phyloP scores from a whole-genome alignment of 2,797 vertebrate species.

The Brotogeris chrysoptera region DNA sequence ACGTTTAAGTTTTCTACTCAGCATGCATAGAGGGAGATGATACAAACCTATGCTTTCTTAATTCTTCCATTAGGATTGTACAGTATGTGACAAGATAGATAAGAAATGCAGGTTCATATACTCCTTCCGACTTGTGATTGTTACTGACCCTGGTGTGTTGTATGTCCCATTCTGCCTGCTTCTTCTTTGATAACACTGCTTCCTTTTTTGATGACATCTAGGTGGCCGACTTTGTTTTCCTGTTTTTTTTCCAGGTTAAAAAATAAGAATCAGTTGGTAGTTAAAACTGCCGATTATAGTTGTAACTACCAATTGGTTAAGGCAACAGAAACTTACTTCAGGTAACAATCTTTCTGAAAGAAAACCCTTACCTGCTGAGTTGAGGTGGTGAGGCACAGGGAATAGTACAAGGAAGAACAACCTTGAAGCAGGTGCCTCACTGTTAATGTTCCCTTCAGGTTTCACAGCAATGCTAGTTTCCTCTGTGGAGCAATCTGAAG shows the following conservation, averaged over 20 bases:
- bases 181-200: background rate
- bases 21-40: background rate
- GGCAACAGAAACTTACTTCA: background rate
- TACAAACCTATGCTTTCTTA: background rate
- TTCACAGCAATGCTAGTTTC: conserved; percentile 59
- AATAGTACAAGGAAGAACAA: background rate
- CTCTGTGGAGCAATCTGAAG: conserved; percentile 68
- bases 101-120: background rate
- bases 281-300: conserved; percentile 66
- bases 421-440: background rate
- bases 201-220: background rate
- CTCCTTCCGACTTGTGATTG: background rate
- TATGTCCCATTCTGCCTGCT: background rate
- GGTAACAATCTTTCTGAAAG: background rate
- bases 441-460: conserved; percentile 15
- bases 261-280: conserved; percentile 55
- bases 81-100: background rate
- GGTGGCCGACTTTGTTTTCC: background rate
- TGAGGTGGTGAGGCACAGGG: background rate
- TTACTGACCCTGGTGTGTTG: background rate
- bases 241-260: background rate
- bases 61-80: background rate
- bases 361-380: background rate
- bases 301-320: conserved; percentile 67
- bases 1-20: background rate